Conservation (phyloP, 2,797 vertebrate genomes). For the Pangasius sanitwongsei region DNA sequence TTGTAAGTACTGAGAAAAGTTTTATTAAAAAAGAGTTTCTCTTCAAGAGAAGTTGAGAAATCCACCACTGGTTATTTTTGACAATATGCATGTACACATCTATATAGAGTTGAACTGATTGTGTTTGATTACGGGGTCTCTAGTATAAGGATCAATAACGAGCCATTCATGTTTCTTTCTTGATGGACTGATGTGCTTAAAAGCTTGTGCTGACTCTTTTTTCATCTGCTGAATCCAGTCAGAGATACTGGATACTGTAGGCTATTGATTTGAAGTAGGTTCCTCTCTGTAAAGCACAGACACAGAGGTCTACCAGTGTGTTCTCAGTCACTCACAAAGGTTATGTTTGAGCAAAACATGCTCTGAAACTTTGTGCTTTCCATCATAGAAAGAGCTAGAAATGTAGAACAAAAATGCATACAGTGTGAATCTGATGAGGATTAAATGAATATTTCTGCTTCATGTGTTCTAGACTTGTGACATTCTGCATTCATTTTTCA, state of each 20-base stretch:
- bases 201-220: constrained; percentile 18
- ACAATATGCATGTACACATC: background rate
- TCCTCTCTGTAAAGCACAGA: constrained; percentile 24
- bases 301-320: background rate
- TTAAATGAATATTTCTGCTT: constrained; percentile 19
- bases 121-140: background rate
- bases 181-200: constrained; percentile 31
- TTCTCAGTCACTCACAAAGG: background rate
- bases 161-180: background rate
- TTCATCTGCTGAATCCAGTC: constrained; percentile 34
- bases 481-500: constrained; percentile 9
- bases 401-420: background rate
- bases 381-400: background rate
- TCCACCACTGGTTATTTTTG: background rate
- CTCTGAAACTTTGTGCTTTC: background rate
- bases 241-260: constrained; percentile 35
- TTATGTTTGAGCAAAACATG: background rate
- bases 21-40: background rate
- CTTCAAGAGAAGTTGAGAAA: background rate
- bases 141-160: constrained; percentile 31
- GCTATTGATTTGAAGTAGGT: constrained; percentile 33
- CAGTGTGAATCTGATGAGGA: constrained; percentile 1
- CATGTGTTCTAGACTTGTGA: constrained; percentile 18
- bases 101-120: background rate
- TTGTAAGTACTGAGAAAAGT: background rate